Conservation (phyloP, 2,888 invertebrate genomes). For the Caenorhabditis uteleia region DNA sequence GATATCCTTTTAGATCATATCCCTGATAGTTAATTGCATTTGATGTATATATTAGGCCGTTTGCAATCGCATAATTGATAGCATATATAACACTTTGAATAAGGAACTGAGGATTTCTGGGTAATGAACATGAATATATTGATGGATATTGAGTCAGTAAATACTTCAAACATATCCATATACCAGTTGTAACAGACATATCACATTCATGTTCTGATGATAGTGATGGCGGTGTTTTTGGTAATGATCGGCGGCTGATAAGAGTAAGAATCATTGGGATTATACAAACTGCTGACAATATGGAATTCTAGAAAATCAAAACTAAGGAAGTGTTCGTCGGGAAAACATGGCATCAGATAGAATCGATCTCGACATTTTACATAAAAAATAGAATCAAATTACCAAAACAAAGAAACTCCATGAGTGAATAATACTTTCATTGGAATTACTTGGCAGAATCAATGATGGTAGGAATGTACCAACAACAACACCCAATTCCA, state of each 20-base stretch:
- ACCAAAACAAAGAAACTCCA: constrained; percentile 28
- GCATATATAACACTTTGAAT: constrained; percentile 24
- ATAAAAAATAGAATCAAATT: neutral
- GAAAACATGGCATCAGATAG: too few species aligned
- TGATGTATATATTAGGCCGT: constrained; percentile 22
- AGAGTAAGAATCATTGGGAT: constrained; percentile 20
- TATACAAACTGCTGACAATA: constrained; percentile 6
- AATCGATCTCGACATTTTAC: too few species aligned
- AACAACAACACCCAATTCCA: constrained; percentile 19
- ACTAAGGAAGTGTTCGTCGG: neutral
- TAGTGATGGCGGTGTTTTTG: constrained; percentile 22
- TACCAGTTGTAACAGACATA: constrained; percentile 11
- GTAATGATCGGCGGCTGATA: constrained; percentile 9
- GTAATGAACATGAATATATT: constrained; percentile 7
- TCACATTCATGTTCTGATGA: constrained; percentile 18
- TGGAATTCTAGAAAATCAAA: constrained; percentile 7
- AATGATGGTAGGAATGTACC: constrained; percentile 27
- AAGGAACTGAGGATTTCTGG: constrained; percentile 27
- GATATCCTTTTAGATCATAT: constrained; percentile 30
- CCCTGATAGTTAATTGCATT: constrained; percentile 20
- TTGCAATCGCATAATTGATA: constrained; percentile 21
- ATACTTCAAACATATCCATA: constrained; percentile 25
- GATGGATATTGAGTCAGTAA: neutral
- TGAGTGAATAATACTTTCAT: constrained; percentile 1
- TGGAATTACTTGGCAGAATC: constrained; percentile 12